These are phyloP conservation scores for Gandaritis pyraliata DNA, from an alignment of 2,888 invertebrate genomes.

Conservation along the genomic window DNA sequence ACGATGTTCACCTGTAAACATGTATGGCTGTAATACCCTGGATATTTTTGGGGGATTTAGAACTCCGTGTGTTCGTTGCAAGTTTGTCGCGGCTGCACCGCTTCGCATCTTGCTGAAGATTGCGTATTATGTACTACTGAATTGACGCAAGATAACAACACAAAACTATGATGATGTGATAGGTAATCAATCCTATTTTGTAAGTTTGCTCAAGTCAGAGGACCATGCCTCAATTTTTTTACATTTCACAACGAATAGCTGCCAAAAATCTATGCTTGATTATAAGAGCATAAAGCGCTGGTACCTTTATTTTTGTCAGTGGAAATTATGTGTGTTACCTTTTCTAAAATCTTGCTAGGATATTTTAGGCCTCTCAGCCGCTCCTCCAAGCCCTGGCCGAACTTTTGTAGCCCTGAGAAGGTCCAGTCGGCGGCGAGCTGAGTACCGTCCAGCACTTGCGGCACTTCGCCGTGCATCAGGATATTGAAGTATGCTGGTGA, in stretches of 20 bases:
- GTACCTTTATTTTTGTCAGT: not conserved
- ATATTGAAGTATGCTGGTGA: constrained; percentile 97
- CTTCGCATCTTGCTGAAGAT: too few species aligned
- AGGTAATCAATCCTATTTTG: too few species aligned
- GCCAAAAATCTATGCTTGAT: too few species aligned
- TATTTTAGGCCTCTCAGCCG: constrained; percentile 92
- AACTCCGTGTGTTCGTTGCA: too few species aligned
- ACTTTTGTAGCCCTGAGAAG: constrained; percentile 96
- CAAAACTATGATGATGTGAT: too few species aligned
- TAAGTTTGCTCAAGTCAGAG: too few species aligned
- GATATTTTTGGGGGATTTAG: not conserved
- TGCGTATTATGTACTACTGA: too few species aligned
- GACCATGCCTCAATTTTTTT: too few species aligned
- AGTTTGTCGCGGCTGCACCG: too few species aligned
- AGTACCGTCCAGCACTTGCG: constrained; percentile 94
- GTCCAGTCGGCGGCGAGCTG: constrained; percentile 98
- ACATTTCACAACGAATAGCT: too few species aligned
- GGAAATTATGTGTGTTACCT: constrained; percentile 79
- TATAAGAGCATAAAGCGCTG: too few species aligned
- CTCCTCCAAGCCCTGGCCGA: constrained; percentile 96
- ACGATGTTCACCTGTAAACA: constrained; percentile 93
- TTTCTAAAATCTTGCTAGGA: constrained; percentile 93
- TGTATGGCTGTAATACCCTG: not conserved
- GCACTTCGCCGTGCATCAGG: constrained; percentile 93
- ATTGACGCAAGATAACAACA: too few species aligned